phyloP scores from a whole-genome alignment of 2,888 invertebrate genomes.

The Macrophya alboannulata region DNA sequence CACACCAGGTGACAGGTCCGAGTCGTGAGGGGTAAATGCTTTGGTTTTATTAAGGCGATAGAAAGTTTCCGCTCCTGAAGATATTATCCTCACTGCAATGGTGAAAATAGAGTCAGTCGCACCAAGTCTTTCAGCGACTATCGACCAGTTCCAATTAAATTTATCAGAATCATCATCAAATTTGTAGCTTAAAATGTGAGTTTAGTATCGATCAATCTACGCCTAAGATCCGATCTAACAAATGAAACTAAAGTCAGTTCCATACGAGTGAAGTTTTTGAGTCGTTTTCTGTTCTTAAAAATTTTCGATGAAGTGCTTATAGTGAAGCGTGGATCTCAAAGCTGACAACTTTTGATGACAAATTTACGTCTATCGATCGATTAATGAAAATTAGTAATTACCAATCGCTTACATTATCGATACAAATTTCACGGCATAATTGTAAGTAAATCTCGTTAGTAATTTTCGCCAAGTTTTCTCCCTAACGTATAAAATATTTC shows the following conservation, averaged over 20 bases:
- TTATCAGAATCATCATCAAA: not conserved
- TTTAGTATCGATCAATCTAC: not conserved
- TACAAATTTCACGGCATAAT: not conserved
- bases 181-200: not conserved
- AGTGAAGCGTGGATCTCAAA: conserved; percentile 15
- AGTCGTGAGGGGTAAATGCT: conserved; percentile 31
- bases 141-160: not conserved
- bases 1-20: conserved; percentile 28
- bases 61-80: conserved; percentile 50
- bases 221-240: not conserved
- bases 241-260: not conserved
- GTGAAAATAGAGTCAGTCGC: conserved; percentile 46
- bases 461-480: not conserved
- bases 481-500: not conserved
- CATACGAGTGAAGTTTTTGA: not conserved
- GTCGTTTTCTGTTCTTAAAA: not conserved
- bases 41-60: conserved; percentile 34
- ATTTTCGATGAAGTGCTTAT: not conserved
- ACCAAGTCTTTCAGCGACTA: conserved; percentile 27
- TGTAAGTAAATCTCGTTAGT: conserved; percentile 16
- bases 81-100: conserved; percentile 35
- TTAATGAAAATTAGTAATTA: not conserved
- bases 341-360: not conserved
- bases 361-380: not conserved
- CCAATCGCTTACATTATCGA: not conserved